Percentiles rank a stretch among this genome's conserved stretches.
These are phyloP conservation scores for Pseudomyrmex cubaensis DNA, from an alignment of 1,140 invertebrate species.

Conservation along the genomic window DNA sequence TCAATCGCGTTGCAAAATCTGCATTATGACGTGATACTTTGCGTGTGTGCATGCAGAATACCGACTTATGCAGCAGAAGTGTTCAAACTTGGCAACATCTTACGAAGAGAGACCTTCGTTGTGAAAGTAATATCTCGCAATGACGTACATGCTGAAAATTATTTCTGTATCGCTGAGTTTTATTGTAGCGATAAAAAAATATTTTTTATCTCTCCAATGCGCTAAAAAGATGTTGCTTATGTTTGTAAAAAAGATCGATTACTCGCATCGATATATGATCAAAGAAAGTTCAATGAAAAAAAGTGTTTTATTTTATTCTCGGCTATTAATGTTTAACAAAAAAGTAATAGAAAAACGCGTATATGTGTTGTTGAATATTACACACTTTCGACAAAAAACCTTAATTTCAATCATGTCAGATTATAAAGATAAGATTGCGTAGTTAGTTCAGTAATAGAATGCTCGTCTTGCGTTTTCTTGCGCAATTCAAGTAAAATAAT, in stretches of 20 bases:
- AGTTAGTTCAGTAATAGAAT: too few species aligned
- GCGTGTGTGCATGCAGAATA: not conserved
- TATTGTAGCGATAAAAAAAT: constrained; percentile 9
- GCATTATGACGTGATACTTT: not conserved
- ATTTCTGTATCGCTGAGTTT: not conserved
- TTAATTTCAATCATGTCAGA: too few species aligned
- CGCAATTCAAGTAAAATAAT: too few species aligned
- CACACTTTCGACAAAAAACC: too few species aligned
- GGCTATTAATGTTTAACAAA: not conserved
- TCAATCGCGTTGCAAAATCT: not conserved
- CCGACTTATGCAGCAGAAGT: not conserved
- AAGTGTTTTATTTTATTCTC: not conserved
- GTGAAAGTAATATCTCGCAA: constrained; percentile 18
- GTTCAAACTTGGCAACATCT: not conserved
- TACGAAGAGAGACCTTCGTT: not conserved
- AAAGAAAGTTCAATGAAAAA: constrained; percentile 1
- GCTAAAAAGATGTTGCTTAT: not conserved
- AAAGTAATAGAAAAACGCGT: not conserved
- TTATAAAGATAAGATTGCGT: too few species aligned
- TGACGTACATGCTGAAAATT: constrained; percentile 2
- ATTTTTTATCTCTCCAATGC: not conserved
- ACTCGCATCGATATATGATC: not conserved
- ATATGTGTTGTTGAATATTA: too few species aligned
- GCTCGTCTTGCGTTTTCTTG: too few species aligned
- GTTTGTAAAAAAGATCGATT: not conserved